Percentiles rank a stretch among this genome's conserved stretches.
Evolutionary conservation across 2,888 invertebrate species (phyloP).

Genomic region (Nemapogon koenigi): DNA sequence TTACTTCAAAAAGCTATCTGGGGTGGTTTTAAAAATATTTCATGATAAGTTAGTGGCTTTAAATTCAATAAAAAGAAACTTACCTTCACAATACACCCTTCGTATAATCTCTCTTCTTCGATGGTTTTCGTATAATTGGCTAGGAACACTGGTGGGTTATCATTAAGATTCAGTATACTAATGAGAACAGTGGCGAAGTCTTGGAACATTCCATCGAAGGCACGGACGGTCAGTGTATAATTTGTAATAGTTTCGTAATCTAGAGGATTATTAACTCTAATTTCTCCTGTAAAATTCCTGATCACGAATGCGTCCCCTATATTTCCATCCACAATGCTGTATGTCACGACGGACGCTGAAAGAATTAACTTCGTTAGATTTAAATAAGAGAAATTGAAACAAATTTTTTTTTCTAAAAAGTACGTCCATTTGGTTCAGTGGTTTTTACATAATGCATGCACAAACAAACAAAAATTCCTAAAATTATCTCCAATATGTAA

Average conservation of each 20-base stretch:
- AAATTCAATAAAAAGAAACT: slow-evolving; percentile 20
- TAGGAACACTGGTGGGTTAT: slow-evolving; percentile 87
- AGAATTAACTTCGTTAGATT: too few species aligned
- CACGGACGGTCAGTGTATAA: slow-evolving; percentile 83
- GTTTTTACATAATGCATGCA: not conserved
- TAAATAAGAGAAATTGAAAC: too few species aligned
- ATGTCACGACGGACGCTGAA: slow-evolving; percentile 80
- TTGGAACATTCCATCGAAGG: slow-evolving; percentile 83
- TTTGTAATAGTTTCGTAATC: slow-evolving; percentile 88
- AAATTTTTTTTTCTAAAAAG: not conserved
- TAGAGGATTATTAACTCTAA: slow-evolving; percentile 76
- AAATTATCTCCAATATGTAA: too few species aligned
- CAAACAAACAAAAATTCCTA: slow-evolving; percentile 3
- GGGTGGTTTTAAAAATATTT: too few species aligned
- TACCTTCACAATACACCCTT: slow-evolving; percentile 74
- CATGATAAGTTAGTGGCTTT: too few species aligned
- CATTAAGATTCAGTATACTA: slow-evolving; percentile 88
- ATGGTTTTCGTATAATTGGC: slow-evolving; percentile 77
- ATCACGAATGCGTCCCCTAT: slow-evolving; percentile 86
- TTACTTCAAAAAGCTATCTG: too few species aligned
- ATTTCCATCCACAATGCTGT: slow-evolving; percentile 89
- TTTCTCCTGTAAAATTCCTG: slow-evolving; percentile 84
- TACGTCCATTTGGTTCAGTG: not conserved
- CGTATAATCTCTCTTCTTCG: slow-evolving; percentile 73
- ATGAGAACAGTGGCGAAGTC: slow-evolving; percentile 86